Evolutionary conservation across 2,797 vertebrate species (phyloP), one percentile per base, ranked within the genome.

Genomic region (Coranthus polyacanthus): DNA sequence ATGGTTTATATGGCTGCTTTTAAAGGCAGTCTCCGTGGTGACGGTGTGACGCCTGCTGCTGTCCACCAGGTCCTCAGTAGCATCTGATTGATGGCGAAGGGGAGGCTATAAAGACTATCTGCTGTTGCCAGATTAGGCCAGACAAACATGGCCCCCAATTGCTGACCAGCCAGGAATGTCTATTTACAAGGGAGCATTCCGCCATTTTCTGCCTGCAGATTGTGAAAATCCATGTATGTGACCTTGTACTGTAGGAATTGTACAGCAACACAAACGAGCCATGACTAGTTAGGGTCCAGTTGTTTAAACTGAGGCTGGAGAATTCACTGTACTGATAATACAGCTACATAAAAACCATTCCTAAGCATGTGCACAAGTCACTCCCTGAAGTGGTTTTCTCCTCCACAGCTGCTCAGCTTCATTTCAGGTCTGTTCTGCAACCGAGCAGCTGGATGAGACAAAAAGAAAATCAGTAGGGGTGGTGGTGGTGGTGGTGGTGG

Each of bases 101-200:
- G 92, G 81, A 62, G 67, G 85, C 91, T 91, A 93, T 95, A 89
- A 92, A 93, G 83, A 58, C 89, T 67, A 92, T 92, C 96, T 97
- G 95, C 86, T 79, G 78, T 59, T 72, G 88, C 56, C 87, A 94
- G 96, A 96, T 95, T 94, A 95, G 90, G 72, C 76, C 81, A 78
- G 84, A 88, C 93, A 94, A 95, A 93, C 90, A 93, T 65, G 68
- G 65, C 61, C 75, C 43, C 76, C 5, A 20, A 78, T 42, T 58
- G 49, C 71, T 63, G 77, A 87, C 74, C 81, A 63, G 72, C 76
- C 60, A 79, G 64, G 75, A 76, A 72, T 77, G 75, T 77, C 60
- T 82, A 57, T 82, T 78, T 72, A 67, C 39, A 68, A 75, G 75
- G 58, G 32, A 82, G 63, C 59, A 80, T 84, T 88, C 76, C 8